phyloP scores from a whole-genome alignment of 1,140 invertebrate species.

The Drosophila sp. region DNA sequence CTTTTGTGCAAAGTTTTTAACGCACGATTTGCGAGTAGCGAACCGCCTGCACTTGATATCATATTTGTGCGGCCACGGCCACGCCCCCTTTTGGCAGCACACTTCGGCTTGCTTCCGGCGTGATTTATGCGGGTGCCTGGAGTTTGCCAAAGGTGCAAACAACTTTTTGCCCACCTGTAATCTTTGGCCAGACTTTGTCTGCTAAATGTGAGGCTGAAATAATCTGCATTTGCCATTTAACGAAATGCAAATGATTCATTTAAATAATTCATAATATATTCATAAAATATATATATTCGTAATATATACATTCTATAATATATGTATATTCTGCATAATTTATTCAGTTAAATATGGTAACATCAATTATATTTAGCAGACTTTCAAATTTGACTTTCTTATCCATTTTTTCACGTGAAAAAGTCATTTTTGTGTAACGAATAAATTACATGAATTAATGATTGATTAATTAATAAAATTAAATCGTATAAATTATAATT shows the following conservation, averaged over 20 bases:
- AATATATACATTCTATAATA: neutral
- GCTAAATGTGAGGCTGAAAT: neutral
- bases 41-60: conserved; percentile 77
- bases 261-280: neutral
- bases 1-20: conserved; percentile 76
- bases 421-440: no score
- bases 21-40: conserved; percentile 72
- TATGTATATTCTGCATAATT: no score
- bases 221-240: conserved; percentile 5
- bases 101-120: conserved; percentile 48
- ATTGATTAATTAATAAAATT: no score
- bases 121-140: conserved; percentile 65
- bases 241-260: neutral
- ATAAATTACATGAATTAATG: no score
- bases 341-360: no score
- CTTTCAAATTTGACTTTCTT: no score
- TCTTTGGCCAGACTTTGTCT: conserved; percentile 41
- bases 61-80: conserved; percentile 62
- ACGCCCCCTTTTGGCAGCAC: conserved; percentile 49
- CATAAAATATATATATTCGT: neutral
- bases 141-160: conserved; percentile 62
- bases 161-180: conserved; percentile 21
- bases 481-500: no score
- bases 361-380: no score
- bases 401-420: no score